These are phyloP conservation scores for Narcine bancroftii DNA, from an alignment of 2,113 vertebrate genomes.

Conservation along the genomic window DNA sequence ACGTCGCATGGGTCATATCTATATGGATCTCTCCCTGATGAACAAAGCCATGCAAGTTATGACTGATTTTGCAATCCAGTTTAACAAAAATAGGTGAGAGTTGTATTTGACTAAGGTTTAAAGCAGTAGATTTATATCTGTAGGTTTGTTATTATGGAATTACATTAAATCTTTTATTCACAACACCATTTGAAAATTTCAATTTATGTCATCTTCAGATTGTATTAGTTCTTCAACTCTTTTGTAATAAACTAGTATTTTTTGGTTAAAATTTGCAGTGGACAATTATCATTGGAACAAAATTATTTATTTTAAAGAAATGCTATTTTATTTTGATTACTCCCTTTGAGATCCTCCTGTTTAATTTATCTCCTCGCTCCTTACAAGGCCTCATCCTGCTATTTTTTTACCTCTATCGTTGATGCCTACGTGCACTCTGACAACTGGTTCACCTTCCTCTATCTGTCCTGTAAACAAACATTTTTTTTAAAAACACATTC, in stretches of 20 bases:
- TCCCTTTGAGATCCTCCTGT: too few relatives aligned
- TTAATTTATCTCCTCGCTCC: too few relatives aligned
- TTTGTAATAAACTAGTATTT: background rate
- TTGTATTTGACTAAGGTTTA: background rate
- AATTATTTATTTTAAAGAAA: background rate
- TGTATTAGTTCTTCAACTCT: background rate
- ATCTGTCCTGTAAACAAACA: too few relatives aligned
- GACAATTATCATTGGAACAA: background rate
- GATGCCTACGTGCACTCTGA: too few relatives aligned
- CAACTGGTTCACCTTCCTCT: too few relatives aligned
- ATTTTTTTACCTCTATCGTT: background rate
- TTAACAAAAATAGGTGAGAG: conserved; percentile 89
- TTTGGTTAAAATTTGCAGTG: background rate
- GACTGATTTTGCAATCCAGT: conserved; percentile 96
- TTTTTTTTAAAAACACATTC: too few relatives aligned
- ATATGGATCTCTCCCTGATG: conserved; percentile 86
- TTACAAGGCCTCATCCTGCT: background rate
- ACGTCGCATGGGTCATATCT: conserved; percentile 78
- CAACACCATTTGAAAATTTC: background rate
- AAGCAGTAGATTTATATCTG: background rate
- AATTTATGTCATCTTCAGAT: background rate
- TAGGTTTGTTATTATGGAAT: background rate
- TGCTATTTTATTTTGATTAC: too few relatives aligned
- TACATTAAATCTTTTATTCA: background rate
- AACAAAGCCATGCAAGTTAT: conserved; percentile 96